phyloP scores from a whole-genome alignment of 2,797 vertebrate genomes.

The Lacerta agilis region DNA sequence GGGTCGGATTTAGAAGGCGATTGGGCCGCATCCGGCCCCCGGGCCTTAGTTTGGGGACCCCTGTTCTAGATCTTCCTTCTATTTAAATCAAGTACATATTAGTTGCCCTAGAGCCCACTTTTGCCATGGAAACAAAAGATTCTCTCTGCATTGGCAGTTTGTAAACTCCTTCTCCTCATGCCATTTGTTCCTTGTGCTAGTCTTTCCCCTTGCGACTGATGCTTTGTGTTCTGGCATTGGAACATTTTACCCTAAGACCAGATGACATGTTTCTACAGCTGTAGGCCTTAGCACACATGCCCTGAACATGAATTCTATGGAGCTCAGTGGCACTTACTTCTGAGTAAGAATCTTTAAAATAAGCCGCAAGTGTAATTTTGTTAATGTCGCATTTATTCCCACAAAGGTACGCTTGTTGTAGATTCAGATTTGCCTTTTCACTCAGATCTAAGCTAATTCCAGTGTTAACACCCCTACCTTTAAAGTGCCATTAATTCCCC shows the following conservation, averaged over 20 bases:
- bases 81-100: not conserved
- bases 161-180: not conserved
- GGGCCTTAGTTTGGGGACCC: too few species aligned
- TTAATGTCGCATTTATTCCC: not conserved
- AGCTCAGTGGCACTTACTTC: not conserved
- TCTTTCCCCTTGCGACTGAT: not conserved
- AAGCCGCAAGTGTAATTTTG: not conserved
- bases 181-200: not conserved
- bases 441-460: not conserved
- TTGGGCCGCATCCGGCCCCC: too few species aligned
- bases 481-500: constrained; percentile 45
- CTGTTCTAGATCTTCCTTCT: not conserved
- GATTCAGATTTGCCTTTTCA: not conserved
- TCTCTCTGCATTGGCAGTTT: not conserved
- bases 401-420: not conserved
- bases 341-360: not conserved
- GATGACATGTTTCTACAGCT: not conserved
- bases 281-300: not conserved
- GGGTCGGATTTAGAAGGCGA: too few species aligned
- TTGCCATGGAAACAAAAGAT: not conserved
- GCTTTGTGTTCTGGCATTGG: not conserved
- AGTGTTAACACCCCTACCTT: not conserved
- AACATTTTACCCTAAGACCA: not conserved
- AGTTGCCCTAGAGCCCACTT: not conserved
- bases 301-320: not conserved